Base-by-base conservation (phyloP, 2,797 vertebrate genomes). In the Liparis tanakae region DNA sequence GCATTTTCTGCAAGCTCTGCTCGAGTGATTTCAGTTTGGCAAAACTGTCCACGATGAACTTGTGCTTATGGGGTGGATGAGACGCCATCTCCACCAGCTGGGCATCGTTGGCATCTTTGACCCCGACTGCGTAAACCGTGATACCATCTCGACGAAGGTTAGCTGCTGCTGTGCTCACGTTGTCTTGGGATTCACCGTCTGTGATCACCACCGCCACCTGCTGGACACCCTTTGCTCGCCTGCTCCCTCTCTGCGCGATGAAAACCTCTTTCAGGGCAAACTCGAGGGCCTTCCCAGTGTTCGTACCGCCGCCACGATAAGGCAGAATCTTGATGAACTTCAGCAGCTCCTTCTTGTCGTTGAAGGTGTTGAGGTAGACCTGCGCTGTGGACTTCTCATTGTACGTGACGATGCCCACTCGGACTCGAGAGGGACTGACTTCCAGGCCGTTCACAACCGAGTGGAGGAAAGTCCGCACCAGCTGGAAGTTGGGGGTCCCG, bases 131-230 rank as follows among this genome's bases (percentile, higher is more conserved):
- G 2, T 93, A 96, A 41, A 96, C 39, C 0, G 82, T 92, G 36
- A 96, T 87, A 0, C 88, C 92, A 0, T 41, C 43, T 13, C 85
- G 82, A 3, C 92, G 88, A 15, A 96, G 92, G 1, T 61, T 37
- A 15, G 82, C 70, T 0, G 95, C 95, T 0, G 85, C 70, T 1
- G 18, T 20, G 1, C 18, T 79, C 44, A 95, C 89, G 0, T 73
- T 13, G 67, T 96, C 95, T 13, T 86, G 57, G 6, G 95, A 95
- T n/a, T 87, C 0, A 0, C 92, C 89, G 4, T 93, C 91, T 0
- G 91, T 95, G 81, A 96, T 91, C 57, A 96, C 83, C 46, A 97
- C 76, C 0, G 92, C 95, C 41, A 95, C 84, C 83, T 95, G 93
- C 57, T 89, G 91, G 17, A 94, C 85, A 0, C 90, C 43, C n/a